Percentiles rank a stretch among this genome's conserved stretches.
These are phyloP conservation scores for Mycetomoellerius zeteki DNA, from an alignment of 1,140 invertebrate genomes.

Conservation along the genomic window DNA sequence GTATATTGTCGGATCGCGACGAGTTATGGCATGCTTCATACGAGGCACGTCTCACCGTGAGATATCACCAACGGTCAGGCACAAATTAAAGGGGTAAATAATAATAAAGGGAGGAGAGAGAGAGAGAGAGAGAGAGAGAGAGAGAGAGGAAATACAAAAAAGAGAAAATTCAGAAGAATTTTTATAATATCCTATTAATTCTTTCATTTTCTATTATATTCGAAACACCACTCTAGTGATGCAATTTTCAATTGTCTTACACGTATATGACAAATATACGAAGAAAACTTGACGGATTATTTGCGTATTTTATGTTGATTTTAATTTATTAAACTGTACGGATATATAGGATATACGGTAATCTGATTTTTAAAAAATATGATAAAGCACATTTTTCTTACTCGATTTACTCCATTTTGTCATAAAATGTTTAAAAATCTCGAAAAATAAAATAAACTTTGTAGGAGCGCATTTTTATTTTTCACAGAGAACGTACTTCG, in stretches of 20 bases:
- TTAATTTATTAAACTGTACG: neutral
- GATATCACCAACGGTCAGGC: constrained; percentile 47
- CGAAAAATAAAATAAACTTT: neutral
- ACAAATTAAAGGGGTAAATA: constrained; percentile 62
- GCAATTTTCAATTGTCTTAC: neutral
- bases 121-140: constrained; percentile 12
- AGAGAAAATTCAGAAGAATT: neutral
- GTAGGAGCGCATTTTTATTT: neutral
- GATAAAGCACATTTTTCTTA: neutral
- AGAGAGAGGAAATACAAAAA: neutral
- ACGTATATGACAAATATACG: neutral
- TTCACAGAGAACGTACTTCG: neutral
- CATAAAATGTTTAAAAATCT: neutral
- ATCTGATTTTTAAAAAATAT: neutral
- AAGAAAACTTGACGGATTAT: neutral
- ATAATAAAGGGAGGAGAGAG: constrained; percentile 59
- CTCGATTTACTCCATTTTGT: neutral
- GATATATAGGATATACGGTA: neutral
- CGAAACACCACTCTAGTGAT: neutral
- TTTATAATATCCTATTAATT: constrained; percentile 9
- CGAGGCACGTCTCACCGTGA: constrained; percentile 39
- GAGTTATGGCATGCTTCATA: constrained; percentile 54
- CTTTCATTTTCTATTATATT: constrained; percentile 31
- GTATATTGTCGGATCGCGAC: constrained; percentile 53
- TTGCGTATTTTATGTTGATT: neutral